phyloP scores from a whole-genome alignment of 2,888 invertebrate genomes.

The Lycia hirtaria region DNA sequence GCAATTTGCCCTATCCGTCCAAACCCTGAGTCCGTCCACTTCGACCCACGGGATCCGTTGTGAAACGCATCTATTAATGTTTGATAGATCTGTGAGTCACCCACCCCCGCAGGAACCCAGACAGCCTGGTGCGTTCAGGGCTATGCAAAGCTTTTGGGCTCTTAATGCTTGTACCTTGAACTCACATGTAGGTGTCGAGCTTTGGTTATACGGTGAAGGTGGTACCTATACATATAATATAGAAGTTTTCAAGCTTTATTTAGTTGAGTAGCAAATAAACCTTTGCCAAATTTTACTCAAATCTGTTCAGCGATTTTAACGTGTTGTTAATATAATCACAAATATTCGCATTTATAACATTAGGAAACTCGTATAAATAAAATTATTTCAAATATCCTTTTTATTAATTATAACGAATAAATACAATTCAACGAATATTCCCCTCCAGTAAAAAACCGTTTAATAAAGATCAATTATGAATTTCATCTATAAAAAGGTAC shows the following conservation, averaged over 20 bases:
- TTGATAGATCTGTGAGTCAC: constrained; percentile 32
- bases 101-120: constrained; percentile 44
- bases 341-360: neutral
- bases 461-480: constrained; percentile 1
- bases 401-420: no score
- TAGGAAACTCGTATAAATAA: neutral
- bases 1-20: neutral
- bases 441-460: neutral
- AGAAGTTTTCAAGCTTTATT: neutral
- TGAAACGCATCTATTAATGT: constrained; percentile 71
- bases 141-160: constrained; percentile 34
- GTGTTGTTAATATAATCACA: no score
- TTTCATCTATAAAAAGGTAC: constrained; percentile 32
- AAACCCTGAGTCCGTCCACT: constrained; percentile 25
- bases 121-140: constrained; percentile 48
- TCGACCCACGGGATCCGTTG: constrained; percentile 64
- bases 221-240: no score
- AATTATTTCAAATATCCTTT: no score
- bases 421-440: neutral
- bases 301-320: no score
- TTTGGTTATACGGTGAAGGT: neutral
- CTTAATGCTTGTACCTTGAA: constrained; percentile 11
- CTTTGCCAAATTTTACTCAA: no score
- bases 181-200: constrained; percentile 9
- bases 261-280: no score